These are phyloP conservation scores for Amblyopsis hoosieri DNA, from an alignment of 2,797 vertebrate genomes.

Conservation along the genomic window DNA sequence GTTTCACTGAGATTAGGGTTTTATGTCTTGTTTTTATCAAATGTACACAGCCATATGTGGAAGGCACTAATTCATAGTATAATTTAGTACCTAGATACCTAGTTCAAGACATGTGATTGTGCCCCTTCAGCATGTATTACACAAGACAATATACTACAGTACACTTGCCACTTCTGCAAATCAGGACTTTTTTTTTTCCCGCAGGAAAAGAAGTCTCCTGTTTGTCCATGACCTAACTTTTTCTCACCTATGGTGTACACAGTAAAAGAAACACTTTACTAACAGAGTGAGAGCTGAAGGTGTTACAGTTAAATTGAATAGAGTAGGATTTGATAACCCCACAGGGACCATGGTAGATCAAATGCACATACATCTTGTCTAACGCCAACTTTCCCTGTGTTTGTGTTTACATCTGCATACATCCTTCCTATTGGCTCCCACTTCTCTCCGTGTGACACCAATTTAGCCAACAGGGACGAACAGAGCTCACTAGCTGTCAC, in stretches of 20 bases:
- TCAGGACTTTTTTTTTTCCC: too few species aligned
- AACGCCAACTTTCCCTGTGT: conserved; percentile 36
- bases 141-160: too few species aligned
- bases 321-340: conserved; percentile 32
- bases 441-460: conserved; percentile 52
- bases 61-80: too few species aligned
- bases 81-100: too few species aligned
- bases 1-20: too few species aligned
- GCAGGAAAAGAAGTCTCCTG: not conserved
- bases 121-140: too few species aligned
- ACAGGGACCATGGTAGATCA: not conserved
- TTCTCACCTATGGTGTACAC: not conserved
- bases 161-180: too few species aligned
- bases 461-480: conserved; percentile 33
- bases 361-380: conserved; percentile 11
- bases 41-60: too few species aligned
- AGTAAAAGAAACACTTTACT: not conserved
- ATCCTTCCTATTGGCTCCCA: conserved; percentile 8
- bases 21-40: too few species aligned
- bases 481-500: conserved; percentile 25
- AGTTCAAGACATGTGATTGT: too few species aligned
- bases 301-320: not conserved
- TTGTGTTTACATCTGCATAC: conserved; percentile 58
- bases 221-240: not conserved
- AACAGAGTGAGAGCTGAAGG: not conserved